Evolutionary conservation across 37 sponge, comb jelly and placozoan genomes (phyloP), one percentile per base, ranked within the genome.

Genomic region (Bolinopsis microptera): DNA sequence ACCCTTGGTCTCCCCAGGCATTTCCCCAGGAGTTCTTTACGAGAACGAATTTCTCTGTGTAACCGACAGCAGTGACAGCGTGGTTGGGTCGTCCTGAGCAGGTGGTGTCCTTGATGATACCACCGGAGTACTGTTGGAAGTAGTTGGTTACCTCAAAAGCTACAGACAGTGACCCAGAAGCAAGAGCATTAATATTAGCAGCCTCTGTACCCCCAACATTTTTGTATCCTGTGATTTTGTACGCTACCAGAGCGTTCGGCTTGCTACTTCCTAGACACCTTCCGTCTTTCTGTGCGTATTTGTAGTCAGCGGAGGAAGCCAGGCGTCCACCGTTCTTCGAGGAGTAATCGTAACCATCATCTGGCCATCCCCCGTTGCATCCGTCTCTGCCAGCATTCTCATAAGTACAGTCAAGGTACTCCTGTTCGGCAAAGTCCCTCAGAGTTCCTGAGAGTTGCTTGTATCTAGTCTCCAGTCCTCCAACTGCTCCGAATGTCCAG

Each of bases 91-190:
- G 16, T n/a, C 36, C 32, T 8, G 25, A 24, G 90, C 90, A 86
- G n/a, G 90, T 86, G 16, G 40, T 86, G 61, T 86, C 90, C 61
- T 38, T 86, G 61, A 86, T 39, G 41, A 86, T 86, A 2, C 90
- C 90, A 25, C 18, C 13, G 13, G 34, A 21, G 61, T 86, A 86
- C 48, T 86, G 90, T 9, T 41, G 41, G 27, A 86, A 86, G 31
- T 28, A 28, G 26, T 41, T 34, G 61, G 90, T 86, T 0, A 38
- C 90, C 26, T 86, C 61, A 25, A 86, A 86, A n/a, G 90, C 90
- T 0, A 34, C 90, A 41, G 41, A 30, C n/a, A 86, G 36, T 2
- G 90, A 35, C 1, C 36, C 35, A n/a, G 21, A 2, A 40, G 30
- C 32, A 21, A 86, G 90, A 0, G 48, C 90, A 1, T 41, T 18